Base-by-base conservation (phyloP, 2,888 invertebrate genomes). In the Oligia strigilis region DNA sequence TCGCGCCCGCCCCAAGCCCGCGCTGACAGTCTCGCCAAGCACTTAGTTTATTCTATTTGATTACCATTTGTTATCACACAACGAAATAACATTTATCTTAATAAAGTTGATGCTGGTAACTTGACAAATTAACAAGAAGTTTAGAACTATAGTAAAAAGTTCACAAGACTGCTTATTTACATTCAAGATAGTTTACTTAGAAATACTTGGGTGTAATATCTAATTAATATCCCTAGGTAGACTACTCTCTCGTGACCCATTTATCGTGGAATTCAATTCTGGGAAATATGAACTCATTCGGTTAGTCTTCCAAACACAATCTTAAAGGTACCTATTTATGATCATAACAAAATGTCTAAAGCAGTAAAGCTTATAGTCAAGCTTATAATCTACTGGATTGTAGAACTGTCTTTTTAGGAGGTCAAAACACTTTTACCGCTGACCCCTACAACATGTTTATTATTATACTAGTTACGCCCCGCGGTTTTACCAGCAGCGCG, bases 121-220 rank as follows among this genome's bases (percentile, higher is more conserved):
- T 73, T 69, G 62, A 52, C n/a, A 64, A 82, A 74, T 81, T 60
- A 29, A 43, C 67, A 43, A 52, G 9, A 83, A 55, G 29, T 40
- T 66, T 49, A n/a, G 0, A 75, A 80, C 73, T 84, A 71, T 74
- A 64, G 52, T 23, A 58, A 14, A 75, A 69, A 40, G 49, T 83
- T 70, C 55, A 14, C 17, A 65, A 71, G 49, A 40, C 46, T 70
- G 43, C 55, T 19, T 67, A 72, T 76, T 80, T 73, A 67, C 36
- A 64, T 66, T 72, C 23, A 23, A 71, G n/a, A 64, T 60, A 55
- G 72, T 72, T 79, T 67, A 79, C 72, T 64, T 69, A 62, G 62
- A 72, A 46, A 72, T 58, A n/a, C 29, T 70, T 65, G 29, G 64
- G 1, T 36, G 11, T 55, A 58, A 19, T 23, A 23, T 36, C 55